phyloP scores from a whole-genome alignment of 2,113 vertebrate species.

The Gymnogyps californianus region DNA sequence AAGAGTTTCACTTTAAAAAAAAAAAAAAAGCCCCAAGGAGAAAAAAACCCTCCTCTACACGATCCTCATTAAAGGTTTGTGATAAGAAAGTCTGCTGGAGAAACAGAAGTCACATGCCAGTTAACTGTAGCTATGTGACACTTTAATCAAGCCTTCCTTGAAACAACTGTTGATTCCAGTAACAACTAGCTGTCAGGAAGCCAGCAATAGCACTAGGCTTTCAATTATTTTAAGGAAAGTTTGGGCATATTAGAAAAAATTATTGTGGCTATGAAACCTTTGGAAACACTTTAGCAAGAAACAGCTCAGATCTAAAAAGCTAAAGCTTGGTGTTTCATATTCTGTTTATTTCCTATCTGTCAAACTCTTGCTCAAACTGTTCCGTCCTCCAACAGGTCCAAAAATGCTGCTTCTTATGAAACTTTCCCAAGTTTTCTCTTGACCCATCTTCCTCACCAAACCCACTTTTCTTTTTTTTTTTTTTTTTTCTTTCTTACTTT shows the following conservation, averaged over 20 bases:
- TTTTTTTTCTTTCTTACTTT: neutral
- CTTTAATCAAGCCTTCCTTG: neutral
- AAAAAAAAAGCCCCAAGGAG: neutral
- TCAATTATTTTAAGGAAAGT: neutral
- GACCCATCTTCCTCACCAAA: neutral
- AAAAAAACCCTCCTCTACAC: neutral
- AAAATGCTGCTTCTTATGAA: neutral
- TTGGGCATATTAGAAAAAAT: neutral
- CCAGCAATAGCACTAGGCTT: neutral
- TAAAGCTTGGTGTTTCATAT: neutral
- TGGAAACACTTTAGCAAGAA: neutral
- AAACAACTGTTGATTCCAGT: neutral
- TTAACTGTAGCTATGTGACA: neutral
- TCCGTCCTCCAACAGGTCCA: neutral
- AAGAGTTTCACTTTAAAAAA: neutral
- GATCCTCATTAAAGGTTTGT: neutral
- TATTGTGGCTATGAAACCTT: neutral
- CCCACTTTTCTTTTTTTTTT: accelerated
- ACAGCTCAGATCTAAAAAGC: neutral
- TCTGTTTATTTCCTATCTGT: neutral
- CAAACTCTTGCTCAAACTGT: neutral
- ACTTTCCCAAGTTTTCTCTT: neutral
- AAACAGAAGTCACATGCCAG: conserved; percentile 16
- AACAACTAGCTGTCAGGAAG: neutral
- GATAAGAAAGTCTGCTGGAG: neutral